Evolutionary conservation across 2,888 invertebrate genomes (phyloP).

Genomic region (Troilus luridus): DNA sequence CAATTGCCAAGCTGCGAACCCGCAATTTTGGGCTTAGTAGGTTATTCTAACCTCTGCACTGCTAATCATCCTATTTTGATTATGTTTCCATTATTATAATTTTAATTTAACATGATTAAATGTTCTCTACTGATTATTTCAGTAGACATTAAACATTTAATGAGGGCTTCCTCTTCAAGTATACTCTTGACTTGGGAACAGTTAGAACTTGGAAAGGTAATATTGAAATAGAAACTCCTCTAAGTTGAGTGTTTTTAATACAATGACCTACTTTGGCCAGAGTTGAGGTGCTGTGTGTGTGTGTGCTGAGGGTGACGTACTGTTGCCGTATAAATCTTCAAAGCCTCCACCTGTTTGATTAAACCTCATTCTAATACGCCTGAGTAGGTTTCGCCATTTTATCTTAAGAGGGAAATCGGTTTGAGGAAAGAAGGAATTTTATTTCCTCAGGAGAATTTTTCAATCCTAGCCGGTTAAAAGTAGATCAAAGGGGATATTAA

Average conservation of each 20-base stretch:
- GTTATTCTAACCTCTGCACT: no score
- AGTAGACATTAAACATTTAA: no score
- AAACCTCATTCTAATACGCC: slow-evolving; percentile 23
- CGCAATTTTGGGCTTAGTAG: no score
- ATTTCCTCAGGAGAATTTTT: background rate
- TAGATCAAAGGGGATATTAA: background rate
- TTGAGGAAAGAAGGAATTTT: background rate
- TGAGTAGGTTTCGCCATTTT: slow-evolving; percentile 37
- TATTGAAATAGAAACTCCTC: background rate
- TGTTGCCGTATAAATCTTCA: slow-evolving; percentile 36
- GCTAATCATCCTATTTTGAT: no score
- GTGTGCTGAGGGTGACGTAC: background rate
- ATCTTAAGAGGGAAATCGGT: background rate
- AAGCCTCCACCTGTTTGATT: slow-evolving; percentile 26
- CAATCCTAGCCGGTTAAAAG: background rate
- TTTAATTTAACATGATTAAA: no score
- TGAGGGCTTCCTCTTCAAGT: background rate
- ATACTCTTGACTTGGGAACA: background rate
- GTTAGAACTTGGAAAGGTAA: background rate
- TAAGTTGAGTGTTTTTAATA: slow-evolving; percentile 6
- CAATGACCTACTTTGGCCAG: slow-evolving; percentile 1
- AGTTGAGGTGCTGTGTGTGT: slow-evolving; percentile 6
- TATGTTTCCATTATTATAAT: no score
- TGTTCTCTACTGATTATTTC: no score
- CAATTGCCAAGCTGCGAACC: no score